Percentiles rank a stretch among this genome's conserved stretches.
These are phyloP conservation scores for Trichacis sp. DNA, from an alignment of 2,888 invertebrate species.

Conservation along the genomic window DNA sequence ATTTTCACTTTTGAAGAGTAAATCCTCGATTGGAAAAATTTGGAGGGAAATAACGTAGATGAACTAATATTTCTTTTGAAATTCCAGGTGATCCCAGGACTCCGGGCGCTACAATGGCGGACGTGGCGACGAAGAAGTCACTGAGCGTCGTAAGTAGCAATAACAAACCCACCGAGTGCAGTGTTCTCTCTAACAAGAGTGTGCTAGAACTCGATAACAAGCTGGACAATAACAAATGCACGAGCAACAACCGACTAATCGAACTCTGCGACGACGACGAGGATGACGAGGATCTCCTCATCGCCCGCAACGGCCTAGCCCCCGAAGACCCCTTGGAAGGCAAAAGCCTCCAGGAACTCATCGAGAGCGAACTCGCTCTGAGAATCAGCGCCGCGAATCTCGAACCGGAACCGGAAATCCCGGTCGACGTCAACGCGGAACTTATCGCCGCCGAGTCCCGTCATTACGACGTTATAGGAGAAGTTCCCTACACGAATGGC, in stretches of 20 bases:
- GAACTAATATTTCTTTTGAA: no score
- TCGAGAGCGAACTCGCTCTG: constrained; percentile 63
- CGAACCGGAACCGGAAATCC: constrained; percentile 31
- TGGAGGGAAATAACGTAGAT: no score
- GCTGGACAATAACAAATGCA: constrained; percentile 52
- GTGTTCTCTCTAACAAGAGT: constrained; percentile 68
- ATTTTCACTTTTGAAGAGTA: no score
- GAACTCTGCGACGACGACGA: constrained; percentile 61
- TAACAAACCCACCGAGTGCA: constrained; percentile 60
- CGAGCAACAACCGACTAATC: constrained; percentile 65
- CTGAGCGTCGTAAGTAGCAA: constrained; percentile 66
- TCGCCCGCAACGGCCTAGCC: constrained; percentile 20
- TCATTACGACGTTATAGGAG: constrained; percentile 54
- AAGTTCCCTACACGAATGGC: no score
- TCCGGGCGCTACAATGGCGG: constrained; percentile 61
- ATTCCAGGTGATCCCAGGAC: constrained; percentile 50
- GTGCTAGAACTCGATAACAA: constrained; percentile 66
- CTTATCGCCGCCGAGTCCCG: constrained; percentile 60
- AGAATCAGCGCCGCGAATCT: constrained; percentile 58
- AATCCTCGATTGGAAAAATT: no score
- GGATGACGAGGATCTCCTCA: constrained; percentile 56
- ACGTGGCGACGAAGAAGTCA: constrained; percentile 66
- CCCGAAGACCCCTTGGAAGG: constrained; percentile 47
- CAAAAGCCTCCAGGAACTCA: constrained; percentile 65
- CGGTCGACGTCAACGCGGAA: constrained; percentile 56